Base-by-base conservation (phyloP, 2,113 vertebrate genomes). In the Nibea albiflora region DNA sequence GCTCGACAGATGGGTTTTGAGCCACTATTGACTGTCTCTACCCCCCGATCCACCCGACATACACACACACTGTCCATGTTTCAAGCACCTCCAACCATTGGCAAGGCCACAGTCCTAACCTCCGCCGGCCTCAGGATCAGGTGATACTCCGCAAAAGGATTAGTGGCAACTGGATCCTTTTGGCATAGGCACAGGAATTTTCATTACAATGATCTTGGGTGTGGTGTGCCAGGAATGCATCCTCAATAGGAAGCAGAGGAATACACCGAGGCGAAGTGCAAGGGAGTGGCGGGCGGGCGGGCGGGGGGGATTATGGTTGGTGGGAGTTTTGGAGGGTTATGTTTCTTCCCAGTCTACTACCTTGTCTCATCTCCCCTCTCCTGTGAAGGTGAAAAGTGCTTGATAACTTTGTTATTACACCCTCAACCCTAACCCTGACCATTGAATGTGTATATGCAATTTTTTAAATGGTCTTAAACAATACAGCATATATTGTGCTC, bases 131-230 rank as follows among this genome's bases (percentile, higher is more conserved):
- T 11, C 35, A 83, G 94, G 95, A 96, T 97, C 95, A 94, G 93
- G 96, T 96, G 95, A 96, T 68, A 90, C 90, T 89, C 93, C 84
- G 94, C 92, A 93, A 94, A 92, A 95, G 96, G 96, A 96, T 97
- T 96, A 96, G 92, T 90, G 92, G 97, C 94, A 96, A 97, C 93
- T 94, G 94, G 95, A 98, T 96, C 96, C 94, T 85, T 92, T 94
- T 97, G 96, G 96, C 95, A 92, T 89, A 88, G 92, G 88, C 63
- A 92, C 93, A 95, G 96, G 97, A 97, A 97, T 98, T 97, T 97
- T 96, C 96, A 96, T 97, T 96, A 96, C 96, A 96, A 95, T 96
- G 96, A 96, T 96, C 96, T 95, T 96, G 96, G 96, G 96, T 96
- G 96, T 96, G 96, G 95, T 90, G 94, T 91, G 91, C 93, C 94